Evolutionary conservation across 1,140 invertebrate genomes (phyloP).

Genomic region (Chironomus tepperi): DNA sequence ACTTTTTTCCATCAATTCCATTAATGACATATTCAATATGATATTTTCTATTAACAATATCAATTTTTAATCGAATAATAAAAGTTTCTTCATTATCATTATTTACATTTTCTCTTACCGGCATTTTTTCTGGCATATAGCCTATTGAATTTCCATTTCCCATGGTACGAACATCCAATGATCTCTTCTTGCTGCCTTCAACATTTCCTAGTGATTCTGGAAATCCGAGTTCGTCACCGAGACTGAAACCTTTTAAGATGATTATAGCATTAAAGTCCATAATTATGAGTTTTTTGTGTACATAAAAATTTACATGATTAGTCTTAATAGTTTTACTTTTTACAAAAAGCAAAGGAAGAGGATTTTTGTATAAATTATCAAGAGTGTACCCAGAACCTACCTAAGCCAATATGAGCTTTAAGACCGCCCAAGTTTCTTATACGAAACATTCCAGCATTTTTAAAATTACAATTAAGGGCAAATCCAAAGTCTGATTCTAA

Average conservation of each 20-base stretch:
- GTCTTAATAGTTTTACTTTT: no score
- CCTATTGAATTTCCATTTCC: slow-evolving; percentile 28
- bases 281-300: no score
- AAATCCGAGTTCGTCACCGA: slow-evolving; percentile 67
- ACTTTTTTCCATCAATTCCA: not conserved
- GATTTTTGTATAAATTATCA: not conserved
- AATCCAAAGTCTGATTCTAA: slow-evolving; percentile 81
- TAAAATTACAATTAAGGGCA: slow-evolving; percentile 80
- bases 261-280: not conserved
- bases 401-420: slow-evolving; percentile 76
- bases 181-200: slow-evolving; percentile 38
- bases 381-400: slow-evolving; percentile 45
- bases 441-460: slow-evolving; percentile 79
- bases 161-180: slow-evolving; percentile 42
- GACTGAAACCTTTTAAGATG: slow-evolving; percentile 51
- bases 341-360: no score
- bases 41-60: not conserved
- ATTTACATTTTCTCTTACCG: slow-evolving; percentile 1
- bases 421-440: slow-evolving; percentile 79
- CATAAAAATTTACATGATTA: no score
- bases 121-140: slow-evolving; percentile 21
- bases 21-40: not conserved
- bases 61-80: no score
- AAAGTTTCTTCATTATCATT: not conserved
- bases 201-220: slow-evolving; percentile 59